These are phyloP conservation scores for Styela clava DNA, from an alignment of 23 tunicate genomes.

Conservation along the genomic window DNA sequence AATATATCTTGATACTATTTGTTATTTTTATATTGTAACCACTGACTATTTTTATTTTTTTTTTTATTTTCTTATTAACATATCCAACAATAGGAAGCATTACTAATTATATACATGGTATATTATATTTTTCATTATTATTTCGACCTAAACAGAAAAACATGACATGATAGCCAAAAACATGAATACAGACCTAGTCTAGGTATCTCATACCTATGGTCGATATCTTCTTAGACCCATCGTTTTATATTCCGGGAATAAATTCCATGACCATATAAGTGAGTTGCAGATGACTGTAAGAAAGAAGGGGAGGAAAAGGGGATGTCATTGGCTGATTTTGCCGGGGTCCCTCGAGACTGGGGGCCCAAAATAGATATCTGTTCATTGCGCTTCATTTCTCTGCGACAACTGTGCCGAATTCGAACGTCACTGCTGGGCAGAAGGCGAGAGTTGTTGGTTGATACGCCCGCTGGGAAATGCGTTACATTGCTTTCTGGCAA, in stretches of 20 bases:
- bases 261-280: slow-evolving; percentile 37
- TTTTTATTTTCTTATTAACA: too few species aligned
- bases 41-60: too few species aligned
- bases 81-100: too few species aligned
- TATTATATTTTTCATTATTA: too few species aligned
- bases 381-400: not conserved
- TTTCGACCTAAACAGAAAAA: too few species aligned
- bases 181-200: slow-evolving; percentile 13
- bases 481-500: too few species aligned
- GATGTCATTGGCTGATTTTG: not conserved
- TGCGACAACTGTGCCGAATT: not conserved
- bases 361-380: slow-evolving; percentile 4
- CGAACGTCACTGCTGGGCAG: not conserved
- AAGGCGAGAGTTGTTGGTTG: not conserved
- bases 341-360: not conserved
- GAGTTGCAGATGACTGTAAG: not conserved
- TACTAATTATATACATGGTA: too few species aligned
- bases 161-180: too few species aligned
- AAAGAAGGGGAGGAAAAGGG: not conserved
- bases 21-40: too few species aligned
- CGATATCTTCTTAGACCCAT: not conserved
- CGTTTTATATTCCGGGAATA: not conserved
- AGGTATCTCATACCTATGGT: slow-evolving; percentile 17
- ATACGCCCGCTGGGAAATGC: not conserved
- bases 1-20: too few species aligned